These are phyloP conservation scores for Dolichopus griseipennis DNA, from an alignment of 2,888 invertebrate genomes.

Conservation along the genomic window DNA sequence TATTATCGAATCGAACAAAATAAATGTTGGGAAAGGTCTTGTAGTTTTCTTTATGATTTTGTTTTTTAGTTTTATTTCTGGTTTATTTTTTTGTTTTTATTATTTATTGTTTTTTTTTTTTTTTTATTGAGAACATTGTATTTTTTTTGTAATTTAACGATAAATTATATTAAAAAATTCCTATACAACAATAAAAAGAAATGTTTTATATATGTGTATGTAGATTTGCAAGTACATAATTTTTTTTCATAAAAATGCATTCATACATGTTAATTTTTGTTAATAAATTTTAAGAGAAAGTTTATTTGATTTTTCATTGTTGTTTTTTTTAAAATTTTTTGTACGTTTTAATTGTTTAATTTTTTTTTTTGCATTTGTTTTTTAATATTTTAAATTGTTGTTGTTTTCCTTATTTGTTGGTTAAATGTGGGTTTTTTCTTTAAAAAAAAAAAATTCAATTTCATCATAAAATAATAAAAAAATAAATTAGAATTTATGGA, in stretches of 20 bases:
- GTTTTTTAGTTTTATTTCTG: too few relatives aligned
- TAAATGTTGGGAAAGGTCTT: conserved; percentile 4
- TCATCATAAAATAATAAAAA: too few relatives aligned
- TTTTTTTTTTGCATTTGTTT: not conserved
- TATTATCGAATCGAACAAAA: conserved; percentile 3
- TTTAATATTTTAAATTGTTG: too few relatives aligned
- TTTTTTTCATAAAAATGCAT: not conserved
- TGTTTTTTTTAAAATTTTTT: not conserved
- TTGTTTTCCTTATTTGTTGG: too few relatives aligned
- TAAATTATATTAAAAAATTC: not conserved
- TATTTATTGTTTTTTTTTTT: too few relatives aligned
- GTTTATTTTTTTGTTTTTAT: too few relatives aligned
- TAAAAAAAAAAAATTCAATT: too few relatives aligned
- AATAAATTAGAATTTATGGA: too few relatives aligned
- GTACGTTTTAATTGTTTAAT: not conserved
- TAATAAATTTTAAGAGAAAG: not conserved
- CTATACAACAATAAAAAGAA: not conserved
- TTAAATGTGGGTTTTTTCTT: too few relatives aligned
- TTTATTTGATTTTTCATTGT: not conserved
- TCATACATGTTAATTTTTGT: not conserved
- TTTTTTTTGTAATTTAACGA: too few relatives aligned
- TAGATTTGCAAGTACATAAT: not conserved
- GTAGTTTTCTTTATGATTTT: not conserved
- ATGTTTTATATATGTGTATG: not conserved
- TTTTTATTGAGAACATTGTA: too few relatives aligned